Evolutionary conservation across 1,140 invertebrate species (phyloP).

Genomic region (Planococcus citri): DNA sequence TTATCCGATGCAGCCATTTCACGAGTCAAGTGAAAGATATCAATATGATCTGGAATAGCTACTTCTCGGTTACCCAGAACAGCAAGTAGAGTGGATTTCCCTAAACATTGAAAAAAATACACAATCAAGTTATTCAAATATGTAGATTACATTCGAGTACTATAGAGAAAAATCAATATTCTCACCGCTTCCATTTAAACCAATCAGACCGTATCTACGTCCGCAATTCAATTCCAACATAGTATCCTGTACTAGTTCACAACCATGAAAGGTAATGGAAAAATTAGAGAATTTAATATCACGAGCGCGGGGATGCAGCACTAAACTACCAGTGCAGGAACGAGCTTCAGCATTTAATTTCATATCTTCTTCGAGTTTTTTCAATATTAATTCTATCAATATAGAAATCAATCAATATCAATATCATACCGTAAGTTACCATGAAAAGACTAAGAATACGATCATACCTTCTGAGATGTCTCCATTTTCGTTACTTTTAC

Average conservation of each 20-base stretch:
- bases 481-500: slow-evolving; percentile 30
- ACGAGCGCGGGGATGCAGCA: slow-evolving; percentile 84
- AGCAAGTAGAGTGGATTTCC: slow-evolving; percentile 85
- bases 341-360: slow-evolving; percentile 83
- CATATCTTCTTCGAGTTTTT: slow-evolving; percentile 79
- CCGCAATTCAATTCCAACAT: slow-evolving; percentile 94
- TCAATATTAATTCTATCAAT: slow-evolving; percentile 62
- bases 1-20: slow-evolving; percentile 95
- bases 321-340: slow-evolving; percentile 85
- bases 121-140: not conserved
- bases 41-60: slow-evolving; percentile 90
- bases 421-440: too few relatives aligned
- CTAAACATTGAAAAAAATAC: slow-evolving; percentile 34
- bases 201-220: slow-evolving; percentile 88
- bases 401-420: slow-evolving; percentile 19
- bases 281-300: slow-evolving; percentile 96
- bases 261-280: slow-evolving; percentile 95
- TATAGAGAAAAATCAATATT: slow-evolving; percentile 8
- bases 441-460: too few relatives aligned
- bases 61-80: slow-evolving; percentile 87
- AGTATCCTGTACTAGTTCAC: slow-evolving; percentile 89
- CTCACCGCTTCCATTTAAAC: slow-evolving; percentile 84
- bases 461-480: slow-evolving; percentile 32
- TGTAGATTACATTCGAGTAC: not conserved
- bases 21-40: slow-evolving; percentile 93